Evolutionary conservation across 2,113 vertebrate genomes (phyloP), one percentile per base, ranked within the genome.

Genomic region (Sinocyclocheilus anshuiensis): DNA sequence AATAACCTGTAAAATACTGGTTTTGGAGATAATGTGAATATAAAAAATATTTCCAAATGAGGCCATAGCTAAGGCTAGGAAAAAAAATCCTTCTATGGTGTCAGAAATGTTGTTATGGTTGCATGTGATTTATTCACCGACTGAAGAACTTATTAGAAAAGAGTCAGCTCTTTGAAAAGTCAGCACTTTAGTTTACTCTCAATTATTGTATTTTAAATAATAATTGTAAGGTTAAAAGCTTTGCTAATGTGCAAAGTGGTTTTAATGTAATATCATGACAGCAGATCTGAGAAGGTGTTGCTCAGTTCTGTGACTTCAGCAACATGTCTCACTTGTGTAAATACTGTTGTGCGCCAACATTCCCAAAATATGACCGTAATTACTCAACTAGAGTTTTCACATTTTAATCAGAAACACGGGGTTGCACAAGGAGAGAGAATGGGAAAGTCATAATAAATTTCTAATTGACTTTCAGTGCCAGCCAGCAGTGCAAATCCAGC

Each of bases 401-500:
- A 53, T 53, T 15, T 24, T 16, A 67, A 63, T 61, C 12, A 16
- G 16, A 48, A 50, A 69, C 48, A 50, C 9, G 1, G 9, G 42
- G 11, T 36, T 53, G 16, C 45, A 53, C 0, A 6, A 67, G 39
- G 6, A 53, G 45, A 77, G 59, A 50, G 39, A 10, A 9, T n/a
- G 26, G 4, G 29, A 13, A 74, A 59, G 33, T 83, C 29, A 9
- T 18, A 13, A 71, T 72, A 74, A 82, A 83, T 69, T 74, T 77
- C 77, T 80, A 55, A 83, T 83, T 33, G 67, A 74, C 26, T n/a
- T 83, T 16, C 12, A 74, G 50, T 16, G 63, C 61, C 48, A 74
- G 20, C 67, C 81, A 24, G 2, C 26, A 59, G 59, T 83, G 67
- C 33, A 83, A 74, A 83, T 83, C 29, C 8, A 7, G 12, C 67